These are phyloP conservation scores for Cephalopterus ornatus DNA, from an alignment of 2,113 vertebrate genomes.

Conservation along the genomic window DNA sequence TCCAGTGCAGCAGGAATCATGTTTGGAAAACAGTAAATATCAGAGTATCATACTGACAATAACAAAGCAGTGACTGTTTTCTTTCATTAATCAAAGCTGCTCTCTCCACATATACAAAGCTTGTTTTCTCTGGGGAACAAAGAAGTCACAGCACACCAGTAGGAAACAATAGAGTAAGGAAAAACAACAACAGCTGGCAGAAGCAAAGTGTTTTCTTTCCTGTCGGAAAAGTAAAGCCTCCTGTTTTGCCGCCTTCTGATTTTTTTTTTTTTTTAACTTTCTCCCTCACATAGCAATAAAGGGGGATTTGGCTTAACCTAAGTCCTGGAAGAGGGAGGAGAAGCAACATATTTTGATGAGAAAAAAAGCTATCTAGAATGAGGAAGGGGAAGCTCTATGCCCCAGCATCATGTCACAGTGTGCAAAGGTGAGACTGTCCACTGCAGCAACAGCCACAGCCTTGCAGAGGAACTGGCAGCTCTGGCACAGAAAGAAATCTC, in stretches of 20 bases:
- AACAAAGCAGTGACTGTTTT: constrained; percentile 40
- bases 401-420: background rate
- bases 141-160: background rate
- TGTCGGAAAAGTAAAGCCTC: constrained; percentile 34
- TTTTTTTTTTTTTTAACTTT: background rate
- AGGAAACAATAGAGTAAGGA: constrained; percentile 50
- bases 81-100: constrained; percentile 44
- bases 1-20: background rate
- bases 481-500: background rate
- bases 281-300: background rate
- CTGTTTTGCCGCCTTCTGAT: background rate
- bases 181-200: constrained; percentile 61
- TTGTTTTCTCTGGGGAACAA: constrained; percentile 52
- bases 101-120: constrained; percentile 10
- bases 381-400: background rate
- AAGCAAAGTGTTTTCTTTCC: constrained; percentile 56
- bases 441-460: background rate
- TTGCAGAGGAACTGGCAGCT: background rate
- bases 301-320: background rate
- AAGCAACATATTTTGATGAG: background rate
- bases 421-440: background rate
- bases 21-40: background rate
- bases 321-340: background rate
- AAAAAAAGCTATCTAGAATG: background rate
- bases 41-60: background rate